phyloP scores from a whole-genome alignment of 2,888 invertebrate species.

The Phaedon cochleariae region DNA sequence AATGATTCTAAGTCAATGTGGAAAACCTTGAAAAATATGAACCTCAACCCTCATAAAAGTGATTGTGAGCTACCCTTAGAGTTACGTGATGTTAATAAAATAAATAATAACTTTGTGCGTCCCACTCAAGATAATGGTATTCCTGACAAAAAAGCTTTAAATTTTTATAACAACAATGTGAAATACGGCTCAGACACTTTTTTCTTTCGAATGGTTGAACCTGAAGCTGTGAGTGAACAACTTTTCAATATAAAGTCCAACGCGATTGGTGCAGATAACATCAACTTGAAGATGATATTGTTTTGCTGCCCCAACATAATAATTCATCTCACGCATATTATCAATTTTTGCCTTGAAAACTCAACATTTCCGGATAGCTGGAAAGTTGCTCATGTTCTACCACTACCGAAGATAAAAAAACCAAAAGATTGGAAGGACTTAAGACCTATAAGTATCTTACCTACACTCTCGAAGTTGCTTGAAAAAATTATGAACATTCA shows the following conservation, averaged over 20 bases:
- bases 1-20: background rate
- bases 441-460: too few relatives aligned
- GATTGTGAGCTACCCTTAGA: background rate
- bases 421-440: too few relatives aligned
- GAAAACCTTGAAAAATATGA: background rate
- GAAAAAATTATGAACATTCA: too few relatives aligned
- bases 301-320: background rate
- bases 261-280: background rate
- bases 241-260: background rate
- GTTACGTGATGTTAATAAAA: background rate
- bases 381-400: conserved; percentile 1
- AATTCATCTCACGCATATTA: conserved; percentile 1
- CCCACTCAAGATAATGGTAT: background rate
- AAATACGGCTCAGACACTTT: background rate
- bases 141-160: background rate
- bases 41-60: background rate
- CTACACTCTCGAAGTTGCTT: too few relatives aligned
- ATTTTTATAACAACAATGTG: background rate
- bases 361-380: background rate
- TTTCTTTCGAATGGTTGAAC: background rate
- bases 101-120: background rate
- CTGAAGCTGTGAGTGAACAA: background rate
- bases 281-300: background rate
- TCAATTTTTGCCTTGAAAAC: conserved; percentile 1
- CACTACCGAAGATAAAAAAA: too few relatives aligned